Evolutionary conservation across 2,113 vertebrate species (phyloP), one percentile per base, ranked within the genome.

Genomic region (Ceuthmochares aereus): DNA sequence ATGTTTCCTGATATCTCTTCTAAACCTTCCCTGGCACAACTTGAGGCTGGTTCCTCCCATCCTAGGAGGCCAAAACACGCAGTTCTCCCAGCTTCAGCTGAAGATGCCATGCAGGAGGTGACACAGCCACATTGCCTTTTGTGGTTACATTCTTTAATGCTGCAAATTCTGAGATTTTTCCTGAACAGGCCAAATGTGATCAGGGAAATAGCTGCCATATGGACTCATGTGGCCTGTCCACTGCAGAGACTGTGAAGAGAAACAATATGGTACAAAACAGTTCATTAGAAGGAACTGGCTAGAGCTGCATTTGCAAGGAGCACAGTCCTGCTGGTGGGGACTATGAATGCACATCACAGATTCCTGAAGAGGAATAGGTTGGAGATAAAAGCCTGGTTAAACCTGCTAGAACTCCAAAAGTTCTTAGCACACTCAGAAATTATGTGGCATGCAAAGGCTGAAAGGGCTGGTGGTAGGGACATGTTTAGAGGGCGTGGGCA

Each of bases 231-330:
- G 30, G 55, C 16, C 29, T 79, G 68, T 75, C 62, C 29, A 1
- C 14, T 8, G 21, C 62, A 70, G 37, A 64, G 43, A 13, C 29
- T 0, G 0, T 15, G 37, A 32, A 3, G 43, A 25, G 69, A 52
- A 54, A 69, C 30, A 2, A 8, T 2, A 5, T 0, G 2, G 36
- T 6, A 8, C 0, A 2, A 22, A 79, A 37, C 11, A 7, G 3
- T 9, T n/a, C 32, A 21, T 29, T 10, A 52, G 56, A 22, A 23
- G 21, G 51, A 63, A 45, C 23, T 52, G 81, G 49, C 67, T 36
- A 9, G 14, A 67, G 47, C 22, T 62, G 34, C 2, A 1, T 29
- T 59, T 74, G 52, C 45, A 78, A 64, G 58, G 37, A 66, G 12
- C 52, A 4, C 12, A 0, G 47, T 37, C 23, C 62, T 89, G 32